Evolutionary conservation across 1,140 invertebrate species (phyloP).

Genomic region (Orussus abietinus): DNA sequence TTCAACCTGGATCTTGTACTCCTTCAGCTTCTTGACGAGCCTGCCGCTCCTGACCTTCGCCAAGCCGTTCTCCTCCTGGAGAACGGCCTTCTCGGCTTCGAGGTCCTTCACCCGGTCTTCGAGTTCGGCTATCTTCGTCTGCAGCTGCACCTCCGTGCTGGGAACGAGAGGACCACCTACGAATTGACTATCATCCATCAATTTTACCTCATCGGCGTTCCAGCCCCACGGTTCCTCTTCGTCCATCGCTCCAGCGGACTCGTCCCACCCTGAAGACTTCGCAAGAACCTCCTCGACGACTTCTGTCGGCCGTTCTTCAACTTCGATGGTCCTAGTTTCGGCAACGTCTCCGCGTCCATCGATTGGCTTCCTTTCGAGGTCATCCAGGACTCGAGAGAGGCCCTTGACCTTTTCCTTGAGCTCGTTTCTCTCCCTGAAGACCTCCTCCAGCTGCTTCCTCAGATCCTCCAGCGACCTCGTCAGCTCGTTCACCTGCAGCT

Average conservation of each 20-base stretch:
- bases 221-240: conserved; percentile 59
- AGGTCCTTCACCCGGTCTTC: conserved; percentile 53
- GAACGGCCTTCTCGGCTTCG: conserved; percentile 48
- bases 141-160: conserved; percentile 25
- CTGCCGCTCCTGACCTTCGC: conserved; percentile 65
- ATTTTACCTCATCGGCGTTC: conserved; percentile 52
- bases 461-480: conserved; percentile 20
- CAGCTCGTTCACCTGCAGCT: conserved; percentile 31
- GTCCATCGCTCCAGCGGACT: background rate
- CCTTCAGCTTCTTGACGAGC: conserved; percentile 71
- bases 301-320: too few species aligned
- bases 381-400: too few species aligned
- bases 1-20: conserved; percentile 66
- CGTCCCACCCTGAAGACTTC: too few species aligned
- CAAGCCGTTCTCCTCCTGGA: conserved; percentile 58
- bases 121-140: conserved; percentile 44
- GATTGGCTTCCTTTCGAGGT: background rate
- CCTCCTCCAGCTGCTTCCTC: conserved; percentile 10
- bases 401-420: too few species aligned
- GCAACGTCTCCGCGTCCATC: background rate
- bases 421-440: too few species aligned
- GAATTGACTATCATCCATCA: conserved; percentile 41
- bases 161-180: conserved; percentile 20
- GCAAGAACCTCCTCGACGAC: too few species aligned
- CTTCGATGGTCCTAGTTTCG: background rate